Conservation (phyloP, 2,888 invertebrate species). For the Colostygia pectinataria region DNA sequence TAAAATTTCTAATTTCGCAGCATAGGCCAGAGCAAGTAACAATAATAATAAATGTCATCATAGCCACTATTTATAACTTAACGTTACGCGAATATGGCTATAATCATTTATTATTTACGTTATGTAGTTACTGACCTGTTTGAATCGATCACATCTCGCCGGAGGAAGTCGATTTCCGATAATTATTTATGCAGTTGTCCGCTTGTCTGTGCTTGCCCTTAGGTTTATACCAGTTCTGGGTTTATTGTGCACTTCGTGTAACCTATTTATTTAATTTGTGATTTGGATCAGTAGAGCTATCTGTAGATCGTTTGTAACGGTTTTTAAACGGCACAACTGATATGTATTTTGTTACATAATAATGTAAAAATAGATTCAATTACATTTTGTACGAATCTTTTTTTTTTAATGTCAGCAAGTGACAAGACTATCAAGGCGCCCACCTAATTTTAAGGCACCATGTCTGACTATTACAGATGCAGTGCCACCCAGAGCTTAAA, state of each 20-base stretch:
- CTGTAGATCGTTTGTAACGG: too few species aligned
- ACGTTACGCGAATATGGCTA: not conserved
- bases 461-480: too few species aligned
- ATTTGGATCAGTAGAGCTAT: too few species aligned
- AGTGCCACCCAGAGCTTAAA: too few species aligned
- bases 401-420: too few species aligned
- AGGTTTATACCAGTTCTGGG: constrained; percentile 6
- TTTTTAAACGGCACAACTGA: too few species aligned
- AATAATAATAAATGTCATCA: constrained; percentile 7
- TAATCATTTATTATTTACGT: not conserved
- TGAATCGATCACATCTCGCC: constrained; percentile 48
- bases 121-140: constrained; percentile 27
- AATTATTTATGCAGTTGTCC: constrained; percentile 24
- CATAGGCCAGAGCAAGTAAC: constrained; percentile 1
- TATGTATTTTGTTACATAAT: too few species aligned
- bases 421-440: too few species aligned
- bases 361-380: too few species aligned
- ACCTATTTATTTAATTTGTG: too few species aligned
- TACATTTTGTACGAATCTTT: too few species aligned
- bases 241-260: not conserved
- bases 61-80: not conserved
- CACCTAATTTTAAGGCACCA: too few species aligned
- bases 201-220: constrained; percentile 10
- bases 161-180: constrained; percentile 29
- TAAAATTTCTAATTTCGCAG: constrained; percentile 13